phyloP scores from a whole-genome alignment of 2,113 vertebrate species.

The Neotoma lepida region DNA sequence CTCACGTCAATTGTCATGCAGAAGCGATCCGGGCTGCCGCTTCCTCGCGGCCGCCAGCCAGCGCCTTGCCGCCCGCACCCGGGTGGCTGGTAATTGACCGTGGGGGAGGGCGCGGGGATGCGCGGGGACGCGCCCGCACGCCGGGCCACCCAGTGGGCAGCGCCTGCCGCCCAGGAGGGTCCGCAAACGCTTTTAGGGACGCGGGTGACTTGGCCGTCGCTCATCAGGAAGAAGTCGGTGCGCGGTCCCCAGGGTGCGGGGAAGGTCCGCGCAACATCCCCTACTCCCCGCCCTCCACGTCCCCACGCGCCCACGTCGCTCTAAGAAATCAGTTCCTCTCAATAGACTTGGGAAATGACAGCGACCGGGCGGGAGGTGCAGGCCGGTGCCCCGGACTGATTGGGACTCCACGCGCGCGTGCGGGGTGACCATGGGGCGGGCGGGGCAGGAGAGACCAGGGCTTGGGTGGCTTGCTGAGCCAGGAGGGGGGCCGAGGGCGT shows the following conservation, averaged over 20 bases:
- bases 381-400: background rate
- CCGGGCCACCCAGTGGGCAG: constrained; percentile 62
- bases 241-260: background rate
- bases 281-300: background rate
- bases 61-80: constrained; percentile 77
- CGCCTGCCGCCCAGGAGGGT: constrained; percentile 9
- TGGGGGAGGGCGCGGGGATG: constrained; percentile 79
- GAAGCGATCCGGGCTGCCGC: constrained; percentile 82
- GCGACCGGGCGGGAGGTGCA: background rate
- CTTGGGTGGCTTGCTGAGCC: background rate
- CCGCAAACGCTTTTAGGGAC: constrained; percentile 18
- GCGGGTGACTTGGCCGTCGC: constrained; percentile 54
- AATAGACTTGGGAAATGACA: background rate
- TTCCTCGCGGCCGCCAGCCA: constrained; percentile 72
- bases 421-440: background rate
- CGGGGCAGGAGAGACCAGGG: background rate
- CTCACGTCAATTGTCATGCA: constrained; percentile 87
- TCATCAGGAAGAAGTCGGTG: constrained; percentile 34
- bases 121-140: constrained; percentile 63
- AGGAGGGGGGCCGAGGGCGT: background rate
- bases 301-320: background rate
- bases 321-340: background rate
- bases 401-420: background rate
- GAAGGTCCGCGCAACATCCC: background rate
- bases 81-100: constrained; percentile 87